Evolutionary conservation across 2,888 invertebrate species (phyloP).

Genomic region (Ommatoiulus sabulosus): DNA sequence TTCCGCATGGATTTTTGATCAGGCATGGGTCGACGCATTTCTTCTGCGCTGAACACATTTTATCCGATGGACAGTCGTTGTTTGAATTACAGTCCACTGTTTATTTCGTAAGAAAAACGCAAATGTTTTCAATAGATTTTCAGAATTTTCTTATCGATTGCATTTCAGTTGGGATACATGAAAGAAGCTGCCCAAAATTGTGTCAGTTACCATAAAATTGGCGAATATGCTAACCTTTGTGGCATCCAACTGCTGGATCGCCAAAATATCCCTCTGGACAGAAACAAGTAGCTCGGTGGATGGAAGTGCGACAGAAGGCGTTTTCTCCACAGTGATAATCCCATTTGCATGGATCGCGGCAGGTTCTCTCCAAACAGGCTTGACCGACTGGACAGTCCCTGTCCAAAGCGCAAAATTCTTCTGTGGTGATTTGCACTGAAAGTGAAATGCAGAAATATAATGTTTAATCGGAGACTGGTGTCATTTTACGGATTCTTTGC

Average conservation of each 20-base stretch:
- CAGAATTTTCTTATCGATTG: too few relatives aligned
- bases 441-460: background rate
- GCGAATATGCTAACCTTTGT: constrained; percentile 51
- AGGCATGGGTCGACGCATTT: constrained; percentile 60
- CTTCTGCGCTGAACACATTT: constrained; percentile 70
- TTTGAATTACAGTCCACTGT: constrained; percentile 62
- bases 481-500: too few relatives aligned
- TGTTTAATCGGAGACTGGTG: too few relatives aligned
- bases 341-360: constrained; percentile 60
- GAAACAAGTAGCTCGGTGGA: constrained; percentile 65
- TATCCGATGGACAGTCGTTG: constrained; percentile 73
- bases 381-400: constrained; percentile 59
- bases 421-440: constrained; percentile 45
- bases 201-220: too few relatives aligned
- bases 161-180: too few relatives aligned
- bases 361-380: constrained; percentile 61
- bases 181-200: too few relatives aligned
- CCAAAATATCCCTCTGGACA: constrained; percentile 66
- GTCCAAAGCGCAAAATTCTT: constrained; percentile 71
- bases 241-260: constrained; percentile 65
- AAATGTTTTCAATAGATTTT: background rate
- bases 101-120: background rate
- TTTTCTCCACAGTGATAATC: constrained; percentile 73
- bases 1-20: constrained; percentile 57
- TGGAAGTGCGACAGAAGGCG: constrained; percentile 64